Evolutionary conservation across 1,140 invertebrate genomes (phyloP).

Genomic region (Drosophila yakuba): DNA sequence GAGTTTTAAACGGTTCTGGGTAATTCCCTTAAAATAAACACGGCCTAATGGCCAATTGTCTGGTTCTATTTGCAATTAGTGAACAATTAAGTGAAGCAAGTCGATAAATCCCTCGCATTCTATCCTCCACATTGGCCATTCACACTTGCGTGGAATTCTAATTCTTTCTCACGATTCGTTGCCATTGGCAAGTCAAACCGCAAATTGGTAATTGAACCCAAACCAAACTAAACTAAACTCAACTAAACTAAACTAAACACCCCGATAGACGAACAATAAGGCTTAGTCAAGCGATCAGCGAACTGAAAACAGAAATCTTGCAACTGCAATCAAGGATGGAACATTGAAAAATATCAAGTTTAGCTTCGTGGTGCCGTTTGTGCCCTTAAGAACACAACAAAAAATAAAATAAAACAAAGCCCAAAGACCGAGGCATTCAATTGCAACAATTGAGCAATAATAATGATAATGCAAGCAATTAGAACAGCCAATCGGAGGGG

Average conservation of each 20-base stretch:
- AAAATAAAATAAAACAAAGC: conserved; percentile 3
- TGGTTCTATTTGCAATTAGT: conserved; percentile 26
- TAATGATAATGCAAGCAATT: conserved; percentile 56
- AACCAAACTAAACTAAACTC: background rate
- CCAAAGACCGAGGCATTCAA: conserved; percentile 30
- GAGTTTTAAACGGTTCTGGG: conserved; percentile 2
- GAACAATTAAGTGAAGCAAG: conserved; percentile 27
- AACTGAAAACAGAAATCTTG: conserved; percentile 70
- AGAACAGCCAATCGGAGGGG: conserved; percentile 23
- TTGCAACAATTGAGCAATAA: conserved; percentile 49
- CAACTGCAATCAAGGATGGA: conserved; percentile 71
- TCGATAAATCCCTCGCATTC: conserved; percentile 42
- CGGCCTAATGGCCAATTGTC: conserved; percentile 8
- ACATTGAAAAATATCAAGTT: conserved; percentile 69
- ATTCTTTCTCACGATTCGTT: conserved; percentile 50
- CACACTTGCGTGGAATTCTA: conserved; percentile 53
- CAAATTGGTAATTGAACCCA: conserved; percentile 65
- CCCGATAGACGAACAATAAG: conserved; percentile 29
- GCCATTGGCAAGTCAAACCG: conserved; percentile 47
- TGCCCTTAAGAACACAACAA: conserved; percentile 48
- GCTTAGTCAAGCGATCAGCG: conserved; percentile 68
- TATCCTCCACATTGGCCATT: conserved; percentile 73
- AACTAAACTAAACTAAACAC: background rate
- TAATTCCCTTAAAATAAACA: conserved; percentile 15
- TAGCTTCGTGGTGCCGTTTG: background rate